Percentiles rank a stretch among this genome's conserved stretches.
These are phyloP conservation scores for Halcyon chelicuti DNA, from an alignment of 2,797 vertebrate genomes.

Conservation along the genomic window DNA sequence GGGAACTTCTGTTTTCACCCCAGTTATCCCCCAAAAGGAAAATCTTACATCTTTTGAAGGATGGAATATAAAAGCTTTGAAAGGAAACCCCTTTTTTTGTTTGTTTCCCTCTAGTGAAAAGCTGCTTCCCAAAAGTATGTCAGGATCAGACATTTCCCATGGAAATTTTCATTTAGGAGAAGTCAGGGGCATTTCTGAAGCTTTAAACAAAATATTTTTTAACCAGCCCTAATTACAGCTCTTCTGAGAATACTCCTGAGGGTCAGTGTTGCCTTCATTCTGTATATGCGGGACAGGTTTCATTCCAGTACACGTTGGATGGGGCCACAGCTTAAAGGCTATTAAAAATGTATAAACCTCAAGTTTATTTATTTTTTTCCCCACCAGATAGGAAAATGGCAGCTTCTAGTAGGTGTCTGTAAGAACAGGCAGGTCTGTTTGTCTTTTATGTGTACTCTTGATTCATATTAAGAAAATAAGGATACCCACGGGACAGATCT, in stretches of 20 bases:
- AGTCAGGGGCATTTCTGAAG: not conserved
- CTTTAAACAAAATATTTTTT: not conserved
- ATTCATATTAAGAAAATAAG: slow-evolving; percentile 9
- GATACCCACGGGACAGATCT: not conserved
- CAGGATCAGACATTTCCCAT: not conserved
- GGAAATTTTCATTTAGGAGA: not conserved
- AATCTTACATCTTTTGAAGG: not conserved
- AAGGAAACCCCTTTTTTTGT: not conserved
- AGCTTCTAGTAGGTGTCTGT: not conserved
- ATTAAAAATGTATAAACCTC: not conserved
- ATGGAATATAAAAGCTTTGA: not conserved
- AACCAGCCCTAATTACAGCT: not conserved
- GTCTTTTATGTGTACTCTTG: not conserved
- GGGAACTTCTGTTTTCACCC: not conserved
- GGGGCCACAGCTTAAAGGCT: not conserved
- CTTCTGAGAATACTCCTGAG: not conserved
- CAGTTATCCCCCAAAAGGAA: not conserved
- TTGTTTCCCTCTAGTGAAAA: not conserved
- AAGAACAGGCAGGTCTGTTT: not conserved
- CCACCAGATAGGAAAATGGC: not conserved
- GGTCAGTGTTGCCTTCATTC: not conserved
- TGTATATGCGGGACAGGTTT: not conserved
- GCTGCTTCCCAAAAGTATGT: not conserved
- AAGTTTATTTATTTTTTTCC: too few relatives aligned
- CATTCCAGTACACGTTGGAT: not conserved